Evolutionary conservation across 2,797 vertebrate species (phyloP), one percentile per base, ranked within the genome.

Genomic region (Hydrophis major): DNA sequence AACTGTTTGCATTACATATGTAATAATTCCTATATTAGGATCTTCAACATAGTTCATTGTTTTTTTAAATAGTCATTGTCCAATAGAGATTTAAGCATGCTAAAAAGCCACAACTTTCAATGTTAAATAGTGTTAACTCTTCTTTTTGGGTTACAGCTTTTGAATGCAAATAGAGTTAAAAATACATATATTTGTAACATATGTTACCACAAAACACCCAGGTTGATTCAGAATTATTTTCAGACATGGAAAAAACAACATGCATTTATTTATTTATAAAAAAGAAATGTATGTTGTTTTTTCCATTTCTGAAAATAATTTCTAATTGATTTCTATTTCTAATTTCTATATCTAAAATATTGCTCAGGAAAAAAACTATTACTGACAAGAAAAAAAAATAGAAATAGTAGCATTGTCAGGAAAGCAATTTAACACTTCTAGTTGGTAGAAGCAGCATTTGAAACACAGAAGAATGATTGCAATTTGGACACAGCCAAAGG

Each of bases 311-410:
- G 11, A 90, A 90, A 86, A 93, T 86, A 86, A 61, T 13, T 86
- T 86, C 27, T 28, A 28, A 28, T 63, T 63, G 28, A 63, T 63
- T 63, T 63, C 60, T 61, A 10, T 11, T 11, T 27, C 90, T 91
- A 63, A 89, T 69, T 93, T 94, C 87, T 86, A 56, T 66, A 74
- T 55, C 27, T 87, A 61, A 91, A 61, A 37, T 42, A 69, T 57
- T 93, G 94, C 20, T 53, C 83, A 32, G 56, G 66, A n/a, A 20
- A 32, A 63, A 63, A 63, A 8, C n/a, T 69, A 50, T 91, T 90
- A 87, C 11, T 12, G 22, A 61, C 91, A 94, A 92, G 89, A 18
- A 86, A 78, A 92, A 53, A 94, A 53, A 93, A 92, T 7, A 18
- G 59, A 22, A 95, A 86, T 74, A 89, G 16, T 25, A 42, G 55